Percentiles rank a stretch among this genome's conserved stretches.
Evolutionary conservation across 2,888 invertebrate genomes (phyloP).

Genomic region (Molanna angustata): DNA sequence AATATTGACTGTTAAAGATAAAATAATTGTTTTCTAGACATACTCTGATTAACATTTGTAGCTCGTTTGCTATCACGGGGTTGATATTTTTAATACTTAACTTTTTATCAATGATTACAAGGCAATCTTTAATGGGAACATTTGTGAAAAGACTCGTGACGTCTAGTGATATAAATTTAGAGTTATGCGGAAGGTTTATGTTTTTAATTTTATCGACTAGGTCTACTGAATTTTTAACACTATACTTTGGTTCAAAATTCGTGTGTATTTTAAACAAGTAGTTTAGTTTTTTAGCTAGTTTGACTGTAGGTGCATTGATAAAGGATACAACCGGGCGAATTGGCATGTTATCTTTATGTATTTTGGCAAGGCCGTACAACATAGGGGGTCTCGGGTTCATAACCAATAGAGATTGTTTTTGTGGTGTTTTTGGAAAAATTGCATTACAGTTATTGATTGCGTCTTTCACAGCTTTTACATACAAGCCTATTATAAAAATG

Average conservation of each 20-base stretch:
- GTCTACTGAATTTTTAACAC: neutral
- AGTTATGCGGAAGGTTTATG: neutral
- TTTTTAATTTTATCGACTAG: neutral
- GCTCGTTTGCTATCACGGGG: neutral
- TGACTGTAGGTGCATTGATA: neutral
- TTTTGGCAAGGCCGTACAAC: slow-evolving; percentile 17
- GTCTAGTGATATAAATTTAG: neutral
- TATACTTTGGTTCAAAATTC: neutral
- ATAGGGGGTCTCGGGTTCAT: slow-evolving; percentile 16
- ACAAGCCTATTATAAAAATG: too few relatives aligned
- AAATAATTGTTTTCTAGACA: slow-evolving; percentile 2
- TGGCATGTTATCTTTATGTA: slow-evolving; percentile 10
- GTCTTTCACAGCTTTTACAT: too few relatives aligned
- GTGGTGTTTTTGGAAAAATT: too few relatives aligned
- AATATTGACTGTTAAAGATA: neutral
- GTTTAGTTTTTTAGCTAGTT: neutral
- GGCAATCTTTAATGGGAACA: neutral
- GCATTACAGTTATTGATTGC: too few relatives aligned
- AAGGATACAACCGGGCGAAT: slow-evolving; percentile 9
- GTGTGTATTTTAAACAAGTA: neutral
- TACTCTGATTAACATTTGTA: neutral
- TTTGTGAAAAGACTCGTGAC: neutral
- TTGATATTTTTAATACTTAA: neutral
- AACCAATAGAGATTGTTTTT: too few relatives aligned
- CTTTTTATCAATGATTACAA: neutral